Conservation (phyloP, 2,888 invertebrate genomes). For the Diogma glabrata region DNA sequence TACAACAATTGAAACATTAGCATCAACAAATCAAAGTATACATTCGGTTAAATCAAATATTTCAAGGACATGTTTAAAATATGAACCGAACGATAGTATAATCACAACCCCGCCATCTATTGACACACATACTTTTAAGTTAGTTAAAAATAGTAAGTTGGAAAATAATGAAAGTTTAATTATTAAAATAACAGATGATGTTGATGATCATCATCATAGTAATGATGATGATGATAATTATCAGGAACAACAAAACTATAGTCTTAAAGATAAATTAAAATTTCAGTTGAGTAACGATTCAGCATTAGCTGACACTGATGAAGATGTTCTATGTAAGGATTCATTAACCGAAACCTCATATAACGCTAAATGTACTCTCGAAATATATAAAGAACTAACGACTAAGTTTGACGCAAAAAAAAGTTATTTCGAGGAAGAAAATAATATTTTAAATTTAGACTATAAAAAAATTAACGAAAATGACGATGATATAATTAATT, state of each 20-base stretch:
- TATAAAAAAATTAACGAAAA: neutral
- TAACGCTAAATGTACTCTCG: conserved; percentile 23
- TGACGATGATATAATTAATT: neutral
- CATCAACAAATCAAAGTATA: conserved; percentile 12
- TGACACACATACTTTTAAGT: conserved; percentile 9
- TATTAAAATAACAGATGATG: conserved; percentile 19
- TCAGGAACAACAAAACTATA: no score
- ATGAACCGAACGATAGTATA: no score
- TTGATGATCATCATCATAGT: neutral
- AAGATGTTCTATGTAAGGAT: conserved; percentile 6
- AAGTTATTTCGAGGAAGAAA: neutral
- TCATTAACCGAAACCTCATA: conserved; percentile 15
- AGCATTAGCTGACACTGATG: conserved; percentile 15
- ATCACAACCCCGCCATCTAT: neutral
- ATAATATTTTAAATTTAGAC: neutral
- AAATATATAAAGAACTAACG: conserved; percentile 22
- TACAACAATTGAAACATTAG: conserved; percentile 14
- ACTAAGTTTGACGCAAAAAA: conserved; percentile 15
- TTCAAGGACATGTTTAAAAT: conserved; percentile 22
- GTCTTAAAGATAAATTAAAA: neutral
- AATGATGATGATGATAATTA: conserved; percentile 8
- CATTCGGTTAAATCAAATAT: conserved; percentile 17
- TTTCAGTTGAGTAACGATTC: conserved; percentile 15
- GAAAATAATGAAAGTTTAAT: conserved; percentile 20
- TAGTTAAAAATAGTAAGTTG: conserved; percentile 5